A percentile compares a stretch with the other conserved stretches of the same genome.
These are phyloP conservation scores for Lepus oiostolus DNA, from an alignment of 2,797 vertebrate genomes.

Conservation along the genomic window DNA sequence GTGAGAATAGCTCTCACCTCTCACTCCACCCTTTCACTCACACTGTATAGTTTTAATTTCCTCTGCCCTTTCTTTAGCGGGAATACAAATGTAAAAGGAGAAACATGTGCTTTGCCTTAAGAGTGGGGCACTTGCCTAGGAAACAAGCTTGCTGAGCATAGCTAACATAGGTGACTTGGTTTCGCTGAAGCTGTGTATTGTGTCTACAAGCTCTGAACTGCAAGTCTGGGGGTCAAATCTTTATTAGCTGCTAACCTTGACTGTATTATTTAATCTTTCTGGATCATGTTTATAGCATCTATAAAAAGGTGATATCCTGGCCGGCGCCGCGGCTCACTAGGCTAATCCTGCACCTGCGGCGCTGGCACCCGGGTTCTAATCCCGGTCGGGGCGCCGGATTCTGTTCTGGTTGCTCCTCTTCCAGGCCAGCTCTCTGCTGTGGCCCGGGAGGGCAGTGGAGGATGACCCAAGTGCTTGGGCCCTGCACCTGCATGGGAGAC, in stretches of 20 bases:
- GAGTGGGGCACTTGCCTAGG: constrained; percentile 48
- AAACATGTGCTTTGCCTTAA: constrained; percentile 55
- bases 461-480: too few species aligned
- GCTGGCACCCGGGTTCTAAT: too few species aligned
- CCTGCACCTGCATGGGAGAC: too few species aligned
- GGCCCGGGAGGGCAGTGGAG: too few species aligned
- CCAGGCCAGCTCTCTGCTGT: too few species aligned
- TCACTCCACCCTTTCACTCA: neutral
- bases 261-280: neutral
- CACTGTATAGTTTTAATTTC: constrained; percentile 27
- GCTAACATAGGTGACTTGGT: neutral
- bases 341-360: too few species aligned
- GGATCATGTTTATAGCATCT: neutral
- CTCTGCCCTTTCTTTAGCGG: constrained; percentile 17
- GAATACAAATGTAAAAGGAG: constrained; percentile 41
- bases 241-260: constrained; percentile 44
- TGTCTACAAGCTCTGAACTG: neutral
- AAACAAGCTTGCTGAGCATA: constrained; percentile 59
- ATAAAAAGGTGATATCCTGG: neutral
- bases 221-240: neutral
- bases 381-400: too few species aligned
- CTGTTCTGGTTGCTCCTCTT: too few species aligned
- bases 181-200: neutral
- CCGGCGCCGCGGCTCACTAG: too few species aligned
- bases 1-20: neutral